phyloP scores from a whole-genome alignment of 2,797 vertebrate genomes.

The Rhinophrynus dorsalis region DNA sequence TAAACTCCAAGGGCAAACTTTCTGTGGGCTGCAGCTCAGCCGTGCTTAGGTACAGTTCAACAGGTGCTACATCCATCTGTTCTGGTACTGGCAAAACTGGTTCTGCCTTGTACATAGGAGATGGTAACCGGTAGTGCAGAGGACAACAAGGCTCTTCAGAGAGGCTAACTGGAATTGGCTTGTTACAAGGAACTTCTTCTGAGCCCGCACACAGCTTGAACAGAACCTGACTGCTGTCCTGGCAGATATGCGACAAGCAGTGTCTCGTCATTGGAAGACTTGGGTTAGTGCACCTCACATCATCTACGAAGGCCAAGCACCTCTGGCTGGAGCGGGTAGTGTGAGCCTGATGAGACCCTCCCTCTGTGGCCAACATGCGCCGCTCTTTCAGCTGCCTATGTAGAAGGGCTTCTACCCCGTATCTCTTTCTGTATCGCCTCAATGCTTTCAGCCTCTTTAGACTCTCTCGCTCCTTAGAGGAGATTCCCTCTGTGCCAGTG shows the following conservation, averaged over 20 bases:
- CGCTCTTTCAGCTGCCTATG: slow-evolving; percentile 91
- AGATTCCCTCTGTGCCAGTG: slow-evolving; percentile 86
- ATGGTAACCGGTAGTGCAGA: slow-evolving; percentile 86
- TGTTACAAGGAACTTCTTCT: slow-evolving; percentile 86
- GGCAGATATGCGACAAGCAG: slow-evolving; percentile 94
- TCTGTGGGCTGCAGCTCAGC: slow-evolving; percentile 97
- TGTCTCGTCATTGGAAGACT: slow-evolving; percentile 93
- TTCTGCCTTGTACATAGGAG: slow-evolving; percentile 89
- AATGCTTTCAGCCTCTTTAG: slow-evolving; percentile 90
- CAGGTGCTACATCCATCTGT: slow-evolving; percentile 74
- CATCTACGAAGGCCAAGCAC: slow-evolving; percentile 88
- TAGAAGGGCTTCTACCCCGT: slow-evolving; percentile 90
- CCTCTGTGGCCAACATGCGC: slow-evolving; percentile 83
- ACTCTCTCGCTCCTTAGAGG: slow-evolving; percentile 87
- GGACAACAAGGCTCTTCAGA: slow-evolving; percentile 90
- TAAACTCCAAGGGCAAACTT: slow-evolving; percentile 93
- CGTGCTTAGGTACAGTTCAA: slow-evolving; percentile 90
- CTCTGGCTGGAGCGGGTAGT: slow-evolving; percentile 81
- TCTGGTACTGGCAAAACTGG: slow-evolving; percentile 79
- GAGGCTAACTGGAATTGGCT: slow-evolving; percentile 86
- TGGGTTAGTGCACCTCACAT: slow-evolving; percentile 82
- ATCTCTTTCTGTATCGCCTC: slow-evolving; percentile 90
- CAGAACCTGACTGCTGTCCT: slow-evolving; percentile 89
- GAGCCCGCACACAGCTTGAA: slow-evolving; percentile 90
- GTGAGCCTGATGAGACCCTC: slow-evolving; percentile 77